Conservation (phyloP, 2,797 vertebrate genomes). For the Acestrorhynchus altus region DNA sequence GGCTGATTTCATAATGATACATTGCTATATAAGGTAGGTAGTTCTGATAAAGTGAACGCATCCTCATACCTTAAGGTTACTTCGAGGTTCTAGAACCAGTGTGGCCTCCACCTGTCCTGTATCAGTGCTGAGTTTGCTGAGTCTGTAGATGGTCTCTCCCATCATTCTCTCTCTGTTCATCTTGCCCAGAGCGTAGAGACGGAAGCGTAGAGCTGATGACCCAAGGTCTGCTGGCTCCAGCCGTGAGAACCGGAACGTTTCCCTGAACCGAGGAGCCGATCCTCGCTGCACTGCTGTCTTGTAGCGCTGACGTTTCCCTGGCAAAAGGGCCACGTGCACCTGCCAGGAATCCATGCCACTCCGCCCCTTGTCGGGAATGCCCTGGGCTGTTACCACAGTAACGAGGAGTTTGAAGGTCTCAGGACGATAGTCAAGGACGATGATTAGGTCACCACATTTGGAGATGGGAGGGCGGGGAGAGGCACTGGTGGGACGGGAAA, state of each 20-base stretch:
- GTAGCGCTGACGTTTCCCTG: constrained; percentile 89
- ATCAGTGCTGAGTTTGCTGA: constrained; percentile 78
- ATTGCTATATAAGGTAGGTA: background rate
- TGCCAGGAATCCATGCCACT: constrained; percentile 91
- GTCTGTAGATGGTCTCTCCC: constrained; percentile 88
- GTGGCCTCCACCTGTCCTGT: constrained; percentile 77
- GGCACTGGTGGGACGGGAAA: constrained; percentile 57
- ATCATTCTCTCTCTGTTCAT: constrained; percentile 91
- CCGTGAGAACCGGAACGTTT: constrained; percentile 87
- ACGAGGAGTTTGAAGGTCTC: constrained; percentile 84
- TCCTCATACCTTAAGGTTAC: constrained; percentile 89
- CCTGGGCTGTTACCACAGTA: constrained; percentile 82
- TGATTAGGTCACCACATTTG: constrained; percentile 88
- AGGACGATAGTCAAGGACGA: constrained; percentile 83
- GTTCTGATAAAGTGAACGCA: background rate
- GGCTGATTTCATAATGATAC: no score
- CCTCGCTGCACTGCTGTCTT: constrained; percentile 87
- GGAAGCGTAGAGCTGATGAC: constrained; percentile 84
- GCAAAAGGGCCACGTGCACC: constrained; percentile 90
- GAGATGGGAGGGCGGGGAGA: constrained; percentile 78
- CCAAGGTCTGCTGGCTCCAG: constrained; percentile 82
- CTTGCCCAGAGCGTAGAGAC: constrained; percentile 89
- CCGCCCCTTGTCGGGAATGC: constrained; percentile 90
- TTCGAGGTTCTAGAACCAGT: constrained; percentile 89
- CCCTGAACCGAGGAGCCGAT: constrained; percentile 83